These are phyloP conservation scores for Pantelozetes paolii DNA, from an alignment of 2,888 invertebrate species.

Conservation along the genomic window DNA sequence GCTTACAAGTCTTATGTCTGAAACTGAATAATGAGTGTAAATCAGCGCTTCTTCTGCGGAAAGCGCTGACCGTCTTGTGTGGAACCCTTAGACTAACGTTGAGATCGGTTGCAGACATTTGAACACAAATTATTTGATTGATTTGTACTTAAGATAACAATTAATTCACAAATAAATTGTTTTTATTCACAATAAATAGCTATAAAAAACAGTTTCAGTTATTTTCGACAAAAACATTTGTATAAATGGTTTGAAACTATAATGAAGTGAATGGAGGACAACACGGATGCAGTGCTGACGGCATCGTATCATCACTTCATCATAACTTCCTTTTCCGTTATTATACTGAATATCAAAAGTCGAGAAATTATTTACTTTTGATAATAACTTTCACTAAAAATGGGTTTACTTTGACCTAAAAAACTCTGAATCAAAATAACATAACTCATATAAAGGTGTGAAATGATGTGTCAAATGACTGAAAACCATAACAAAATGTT, in stretches of 20 bases:
- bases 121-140: background rate
- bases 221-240: background rate
- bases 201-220: background rate
- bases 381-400: background rate
- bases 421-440: background rate
- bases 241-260: background rate
- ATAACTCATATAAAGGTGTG: background rate
- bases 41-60: conserved; percentile 27
- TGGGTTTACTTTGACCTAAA: background rate
- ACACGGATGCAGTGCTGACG: conserved; percentile 13
- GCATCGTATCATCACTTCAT: conserved; percentile 1
- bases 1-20: conserved; percentile 6
- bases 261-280: conserved; percentile 5
- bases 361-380: background rate
- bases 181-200: background rate
- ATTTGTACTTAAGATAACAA: background rate
- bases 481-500: background rate
- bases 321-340: conserved; percentile 19
- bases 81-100: background rate
- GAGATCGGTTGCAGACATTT: conserved; percentile 12
- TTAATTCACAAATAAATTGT: background rate
- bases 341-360: background rate
- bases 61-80: background rate
- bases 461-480: background rate
- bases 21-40: conserved; percentile 1